Conservation (phyloP, 2,888 invertebrate species). For the Galeopsomyia nigrocyanea region DNA sequence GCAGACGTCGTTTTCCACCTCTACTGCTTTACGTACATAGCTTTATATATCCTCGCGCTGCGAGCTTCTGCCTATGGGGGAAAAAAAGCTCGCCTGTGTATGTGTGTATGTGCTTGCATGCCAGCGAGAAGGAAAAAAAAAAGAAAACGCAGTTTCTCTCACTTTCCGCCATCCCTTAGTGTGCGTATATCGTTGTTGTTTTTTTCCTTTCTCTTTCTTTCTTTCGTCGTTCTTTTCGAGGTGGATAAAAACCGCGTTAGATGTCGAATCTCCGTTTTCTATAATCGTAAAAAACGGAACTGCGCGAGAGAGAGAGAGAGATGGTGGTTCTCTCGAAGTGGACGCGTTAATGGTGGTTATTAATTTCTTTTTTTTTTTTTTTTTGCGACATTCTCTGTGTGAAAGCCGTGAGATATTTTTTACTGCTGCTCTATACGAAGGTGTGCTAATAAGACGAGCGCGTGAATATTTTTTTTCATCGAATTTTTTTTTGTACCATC, state of each 20-base stretch:
- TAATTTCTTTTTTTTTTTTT: neutral
- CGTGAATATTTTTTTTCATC: no score
- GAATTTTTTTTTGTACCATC: no score
- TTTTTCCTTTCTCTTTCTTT: no score
- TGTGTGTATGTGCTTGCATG: conserved; percentile 17
- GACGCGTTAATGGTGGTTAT: conserved; percentile 28
- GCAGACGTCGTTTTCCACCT: neutral
- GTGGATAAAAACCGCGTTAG: conserved; percentile 35
- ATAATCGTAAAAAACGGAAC: conserved; percentile 37
- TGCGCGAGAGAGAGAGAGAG: no score
- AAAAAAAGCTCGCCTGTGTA: neutral
- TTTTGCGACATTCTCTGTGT: neutral
- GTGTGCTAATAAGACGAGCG: no score
- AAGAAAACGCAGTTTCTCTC: neutral
- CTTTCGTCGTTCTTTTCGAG: neutral
- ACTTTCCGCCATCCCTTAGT: neutral
- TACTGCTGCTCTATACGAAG: no score
- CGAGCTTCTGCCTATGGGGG: neutral
- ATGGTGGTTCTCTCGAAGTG: conserved; percentile 19
- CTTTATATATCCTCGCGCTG: conserved; percentile 12
- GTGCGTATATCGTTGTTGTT: neutral
- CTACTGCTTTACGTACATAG: neutral
- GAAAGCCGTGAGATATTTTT: no score
- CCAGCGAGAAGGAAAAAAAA: neutral
- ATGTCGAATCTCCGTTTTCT: conserved; percentile 22